phyloP scores from a whole-genome alignment of 2,797 vertebrate species.

The Sebastes hubbsi region DNA sequence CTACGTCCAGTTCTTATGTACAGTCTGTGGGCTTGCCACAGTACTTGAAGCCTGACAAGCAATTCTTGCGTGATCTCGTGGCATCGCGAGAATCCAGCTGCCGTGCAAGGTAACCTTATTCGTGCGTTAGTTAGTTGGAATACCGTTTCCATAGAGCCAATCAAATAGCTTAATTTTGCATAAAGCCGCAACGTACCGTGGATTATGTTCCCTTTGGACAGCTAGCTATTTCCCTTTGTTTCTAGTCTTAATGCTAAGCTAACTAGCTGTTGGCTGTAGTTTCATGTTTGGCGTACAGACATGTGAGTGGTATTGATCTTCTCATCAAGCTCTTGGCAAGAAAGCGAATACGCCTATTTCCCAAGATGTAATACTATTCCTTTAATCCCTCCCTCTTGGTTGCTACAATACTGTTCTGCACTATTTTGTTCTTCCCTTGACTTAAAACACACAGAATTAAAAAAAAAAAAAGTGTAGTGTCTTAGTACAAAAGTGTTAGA shows the following conservation, averaged over 20 bases:
- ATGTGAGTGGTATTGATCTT: background rate
- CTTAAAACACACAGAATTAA: background rate
- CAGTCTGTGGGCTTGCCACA: too few relatives aligned
- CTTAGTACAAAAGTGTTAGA: background rate
- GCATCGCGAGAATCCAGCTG: too few relatives aligned
- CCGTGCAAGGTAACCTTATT: too few relatives aligned
- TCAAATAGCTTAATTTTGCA: background rate
- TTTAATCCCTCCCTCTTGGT: constrained; percentile 20
- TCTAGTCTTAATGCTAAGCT: background rate
- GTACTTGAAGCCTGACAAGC: too few relatives aligned
- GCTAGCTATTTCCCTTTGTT: background rate
- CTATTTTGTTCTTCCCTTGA: constrained; percentile 2
- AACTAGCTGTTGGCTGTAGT: background rate
- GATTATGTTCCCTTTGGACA: background rate
- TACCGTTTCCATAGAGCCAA: background rate
- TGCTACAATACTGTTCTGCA: constrained; percentile 18
- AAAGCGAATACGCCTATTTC: background rate
- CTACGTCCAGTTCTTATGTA: too few relatives aligned
- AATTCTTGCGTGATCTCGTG: too few relatives aligned
- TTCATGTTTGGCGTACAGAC: background rate
- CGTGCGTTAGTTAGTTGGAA: background rate
- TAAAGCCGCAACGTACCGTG: background rate
- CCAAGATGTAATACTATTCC: constrained; percentile 28
- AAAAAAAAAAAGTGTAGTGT: background rate
- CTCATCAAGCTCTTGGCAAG: background rate